Conservation (phyloP, 2,113 vertebrate genomes). For the Epinephelus lanceolatus region DNA sequence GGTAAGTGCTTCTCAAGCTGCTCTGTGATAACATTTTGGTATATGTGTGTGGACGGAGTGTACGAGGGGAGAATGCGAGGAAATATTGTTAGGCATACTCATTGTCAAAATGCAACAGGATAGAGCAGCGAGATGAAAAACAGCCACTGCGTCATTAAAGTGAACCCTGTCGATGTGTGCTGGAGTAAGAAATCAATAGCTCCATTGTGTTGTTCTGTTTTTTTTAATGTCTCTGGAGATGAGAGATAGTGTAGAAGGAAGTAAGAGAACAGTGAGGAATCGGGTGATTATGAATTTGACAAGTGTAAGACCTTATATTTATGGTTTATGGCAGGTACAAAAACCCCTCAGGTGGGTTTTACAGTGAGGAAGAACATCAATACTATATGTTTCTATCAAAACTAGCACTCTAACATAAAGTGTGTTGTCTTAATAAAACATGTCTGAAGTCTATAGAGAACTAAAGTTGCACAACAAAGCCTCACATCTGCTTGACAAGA, state of each 20-base stretch:
- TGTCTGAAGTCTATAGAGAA: background rate
- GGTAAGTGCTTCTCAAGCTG: conserved; percentile 46
- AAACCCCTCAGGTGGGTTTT: background rate
- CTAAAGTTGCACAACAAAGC: background rate
- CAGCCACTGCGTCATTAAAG: background rate
- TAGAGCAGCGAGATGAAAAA: background rate
- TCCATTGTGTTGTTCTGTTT: background rate
- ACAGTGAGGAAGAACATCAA: background rate
- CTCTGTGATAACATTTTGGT: background rate
- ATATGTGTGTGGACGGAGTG: background rate
- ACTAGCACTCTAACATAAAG: background rate
- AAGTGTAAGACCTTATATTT: background rate
- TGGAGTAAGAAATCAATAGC: background rate
- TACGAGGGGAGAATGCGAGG: background rate
- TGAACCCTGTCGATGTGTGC: background rate
- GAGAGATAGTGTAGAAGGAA: background rate
- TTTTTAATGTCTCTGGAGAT: background rate
- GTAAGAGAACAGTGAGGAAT: background rate
- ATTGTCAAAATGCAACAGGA: background rate
- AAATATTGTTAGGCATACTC: background rate
- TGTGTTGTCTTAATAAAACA: background rate
- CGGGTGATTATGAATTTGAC: background rate
- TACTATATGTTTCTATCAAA: background rate
- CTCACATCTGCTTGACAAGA: background rate
- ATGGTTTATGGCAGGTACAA: background rate